phyloP scores from a whole-genome alignment of 35 echinoderm and acorn worm species.

The Lytechinus pictus region DNA sequence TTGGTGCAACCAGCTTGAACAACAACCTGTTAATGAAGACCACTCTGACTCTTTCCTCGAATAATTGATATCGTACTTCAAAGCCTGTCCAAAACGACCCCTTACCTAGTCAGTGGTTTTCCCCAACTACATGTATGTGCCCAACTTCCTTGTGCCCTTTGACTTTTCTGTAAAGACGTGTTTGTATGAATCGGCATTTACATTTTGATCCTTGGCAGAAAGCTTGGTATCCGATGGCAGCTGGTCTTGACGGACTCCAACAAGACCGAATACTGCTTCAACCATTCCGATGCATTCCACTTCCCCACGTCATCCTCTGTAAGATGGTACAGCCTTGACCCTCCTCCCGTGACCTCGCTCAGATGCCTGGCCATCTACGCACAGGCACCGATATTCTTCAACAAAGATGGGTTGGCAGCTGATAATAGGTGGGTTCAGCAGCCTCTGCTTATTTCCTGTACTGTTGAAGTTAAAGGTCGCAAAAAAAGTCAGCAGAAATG shows the following conservation, averaged over 20 bases:
- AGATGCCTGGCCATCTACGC: conserved; percentile 57
- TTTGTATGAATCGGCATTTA: too few species aligned
- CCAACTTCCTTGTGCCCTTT: too few species aligned
- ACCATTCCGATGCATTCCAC: conserved; percentile 60
- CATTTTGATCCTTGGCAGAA: conserved; percentile 26
- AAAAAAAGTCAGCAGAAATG: too few species aligned
- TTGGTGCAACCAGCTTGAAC: too few species aligned
- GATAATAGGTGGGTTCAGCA: conserved; percentile 39
- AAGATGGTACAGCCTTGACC: conserved; percentile 72
- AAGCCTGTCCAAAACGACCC: too few species aligned
- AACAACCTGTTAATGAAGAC: too few species aligned
- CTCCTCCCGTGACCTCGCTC: conserved; percentile 68
- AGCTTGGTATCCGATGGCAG: conserved; percentile 76
- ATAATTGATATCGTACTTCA: too few species aligned
- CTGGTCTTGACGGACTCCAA: conserved; percentile 64
- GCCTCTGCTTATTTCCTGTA: background rate
- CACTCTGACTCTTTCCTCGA: too few species aligned
- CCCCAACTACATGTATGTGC: too few species aligned
- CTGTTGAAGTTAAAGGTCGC: too few species aligned
- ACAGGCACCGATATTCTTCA: conserved; percentile 69
- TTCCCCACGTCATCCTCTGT: conserved; percentile 71
- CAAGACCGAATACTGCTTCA: conserved; percentile 51
- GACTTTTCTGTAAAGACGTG: too few species aligned
- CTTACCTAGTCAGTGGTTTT: too few species aligned
- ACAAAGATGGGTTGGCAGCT: conserved; percentile 60